These are phyloP conservation scores for Pseudomugil gertrudae DNA, from an alignment of 2,797 vertebrate genomes.

Conservation along the genomic window DNA sequence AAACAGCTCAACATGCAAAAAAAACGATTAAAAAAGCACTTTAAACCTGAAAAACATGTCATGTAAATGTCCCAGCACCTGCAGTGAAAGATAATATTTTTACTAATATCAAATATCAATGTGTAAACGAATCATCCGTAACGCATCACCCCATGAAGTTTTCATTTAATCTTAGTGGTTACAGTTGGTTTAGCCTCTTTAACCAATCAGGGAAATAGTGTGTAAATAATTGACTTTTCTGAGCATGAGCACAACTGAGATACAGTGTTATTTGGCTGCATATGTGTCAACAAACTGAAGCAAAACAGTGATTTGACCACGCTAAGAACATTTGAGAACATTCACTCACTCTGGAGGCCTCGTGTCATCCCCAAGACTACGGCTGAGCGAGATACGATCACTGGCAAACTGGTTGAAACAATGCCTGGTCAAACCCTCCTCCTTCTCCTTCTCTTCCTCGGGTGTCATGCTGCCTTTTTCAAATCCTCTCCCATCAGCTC, in stretches of 20 bases:
- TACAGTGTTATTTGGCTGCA: conserved; percentile 27
- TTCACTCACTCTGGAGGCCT: conserved; percentile 91
- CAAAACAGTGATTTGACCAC: conserved; percentile 29
- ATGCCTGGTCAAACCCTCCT: conserved; percentile 89
- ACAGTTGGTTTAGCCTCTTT: neutral
- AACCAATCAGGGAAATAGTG: neutral
- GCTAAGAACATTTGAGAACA: conserved; percentile 5
- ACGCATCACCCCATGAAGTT: neutral
- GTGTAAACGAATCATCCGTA: neutral
- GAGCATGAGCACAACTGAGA: neutral
- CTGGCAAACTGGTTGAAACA: conserved; percentile 98
- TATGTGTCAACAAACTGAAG: conserved; percentile 21
- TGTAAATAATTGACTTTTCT: conserved; percentile 45
- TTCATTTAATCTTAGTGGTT: neutral
- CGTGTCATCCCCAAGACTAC: conserved; percentile 91
- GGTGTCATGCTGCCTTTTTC: conserved; percentile 80
- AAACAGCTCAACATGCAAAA: neutral
- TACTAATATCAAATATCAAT: neutral
- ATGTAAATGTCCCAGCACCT: too few species aligned
- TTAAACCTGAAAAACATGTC: neutral
- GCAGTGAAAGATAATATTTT: neutral
- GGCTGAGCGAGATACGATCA: conserved; percentile 93
- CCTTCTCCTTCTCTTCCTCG: conserved; percentile 88
- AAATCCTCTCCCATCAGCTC: conserved; percentile 86
- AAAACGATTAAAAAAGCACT: neutral